Evolutionary conservation across 2,797 vertebrate genomes (phyloP), one percentile per base, ranked within the genome.

Genomic region (Meriones psammophilus): DNA sequence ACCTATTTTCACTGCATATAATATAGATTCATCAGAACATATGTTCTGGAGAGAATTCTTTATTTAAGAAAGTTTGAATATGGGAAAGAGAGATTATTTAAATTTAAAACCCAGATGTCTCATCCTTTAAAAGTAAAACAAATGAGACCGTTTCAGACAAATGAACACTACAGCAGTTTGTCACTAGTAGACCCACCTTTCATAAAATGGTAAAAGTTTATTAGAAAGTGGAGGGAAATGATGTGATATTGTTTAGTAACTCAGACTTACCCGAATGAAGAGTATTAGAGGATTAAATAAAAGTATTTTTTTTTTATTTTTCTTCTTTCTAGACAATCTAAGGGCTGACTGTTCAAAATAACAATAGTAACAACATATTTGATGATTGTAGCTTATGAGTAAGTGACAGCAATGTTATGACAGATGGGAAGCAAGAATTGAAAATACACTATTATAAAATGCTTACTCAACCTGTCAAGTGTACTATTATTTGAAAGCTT

Each of bases 321-420:
- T 91, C 50, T 77, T 81, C 60, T n/a, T 83, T 64, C 36, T 81
- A 69, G 39, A 36, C 60, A 13, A 69, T 83, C 33, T 77, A 68
- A 76, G 15, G 22, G 33, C 10, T 83, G 80, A 77, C 18, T 22
- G 20, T 60, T 74, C 14, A 89, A 89, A 91, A 66, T 79, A 91
- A 91, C 71, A 93, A 50, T 71, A 89, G 18, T 46, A 88, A 88
- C 60, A 68, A 77, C 39, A 5, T 91, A 88, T 91, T 88, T n/a
- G 17, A n/a, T 83, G 20, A 91, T 56, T 83, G 12, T 83, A 62
- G 54, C 20, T 77, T 94, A 69, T 83, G 20, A 33, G 33, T 88
- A 88, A 46, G 14, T 80, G n/a, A 93, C 10, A 77, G 36, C 58
- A 76, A 71, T 28, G 5, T 94, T 71, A 69, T 88, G 39, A 93